Evolutionary conservation across 1,140 invertebrate genomes (phyloP), one percentile per base, ranked within the genome.

Genomic region (Hyphantria cunea): DNA sequence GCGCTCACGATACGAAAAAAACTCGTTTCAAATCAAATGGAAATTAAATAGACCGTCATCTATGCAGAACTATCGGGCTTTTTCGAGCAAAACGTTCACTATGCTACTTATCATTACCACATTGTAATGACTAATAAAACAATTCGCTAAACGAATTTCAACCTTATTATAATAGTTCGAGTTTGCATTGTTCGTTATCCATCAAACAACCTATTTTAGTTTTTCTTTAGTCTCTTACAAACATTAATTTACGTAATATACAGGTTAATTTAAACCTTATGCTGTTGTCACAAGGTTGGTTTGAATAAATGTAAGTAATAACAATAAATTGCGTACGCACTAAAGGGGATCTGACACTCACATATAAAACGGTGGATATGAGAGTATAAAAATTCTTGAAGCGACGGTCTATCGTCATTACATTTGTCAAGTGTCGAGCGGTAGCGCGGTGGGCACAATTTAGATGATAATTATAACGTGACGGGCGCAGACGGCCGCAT

Each of bases 381-480:
- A 86, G 82, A 69, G 78, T 79, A 87, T 89, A 89, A 89, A 89
- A 89, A 89, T 89, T 87, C 84, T 86, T 81, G 65, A 80, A 82
- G 80, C 77, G 82, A 70, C 79, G 79, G 80, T 79, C 83, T 82
- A 81, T 83, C 80, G 81, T 79, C 82, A 87, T 87, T 84, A 89
- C 86, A 89, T 89, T 87, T 87, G 86, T 89, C 86, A 89, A 84
- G 74, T 85, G 86, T 89, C 86, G 86, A 78, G 66, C 75, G 59
- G 83, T 82, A 80, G 82, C 83, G 79, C 74, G 74, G 79, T 78
- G 78, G 78, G 78, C 75, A 83, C 84, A 83, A 84, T 89, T 87
- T 87, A 87, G 86, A 89, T 89, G 84, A 85, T 89, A 89, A 89
- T 89, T 89, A 87, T 79, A 82, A 82, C 78, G 80, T 59, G 63